Evolutionary conservation across 2,888 invertebrate species (phyloP).

Genomic region (Mycalesis mineus): DNA sequence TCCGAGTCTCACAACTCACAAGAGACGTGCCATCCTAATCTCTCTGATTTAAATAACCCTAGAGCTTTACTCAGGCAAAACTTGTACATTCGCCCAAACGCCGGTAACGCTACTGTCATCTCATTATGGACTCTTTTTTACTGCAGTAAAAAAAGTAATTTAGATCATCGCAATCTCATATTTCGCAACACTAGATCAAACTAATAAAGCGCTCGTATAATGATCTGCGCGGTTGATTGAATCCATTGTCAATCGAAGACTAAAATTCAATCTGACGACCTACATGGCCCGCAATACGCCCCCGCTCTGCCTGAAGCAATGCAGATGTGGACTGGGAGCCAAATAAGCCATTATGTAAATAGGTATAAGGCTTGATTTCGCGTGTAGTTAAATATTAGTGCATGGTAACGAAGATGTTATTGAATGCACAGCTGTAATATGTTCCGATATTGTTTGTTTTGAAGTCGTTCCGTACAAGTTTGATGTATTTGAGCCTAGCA

Average conservation of each 20-base stretch:
- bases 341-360: slow-evolving; percentile 38
- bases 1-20: too few relatives aligned
- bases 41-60: too few relatives aligned
- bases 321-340: slow-evolving; percentile 45
- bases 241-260: slow-evolving; percentile 51
- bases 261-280: slow-evolving; percentile 57
- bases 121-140: too few relatives aligned
- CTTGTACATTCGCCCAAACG: too few relatives aligned
- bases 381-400: slow-evolving; percentile 16
- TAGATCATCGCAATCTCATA: neutral
- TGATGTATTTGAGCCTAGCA: neutral
- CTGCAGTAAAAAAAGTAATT: neutral
- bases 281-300: slow-evolving; percentile 54
- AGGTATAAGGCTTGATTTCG: slow-evolving; percentile 37
- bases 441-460: slow-evolving; percentile 17
- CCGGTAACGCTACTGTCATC: too few relatives aligned
- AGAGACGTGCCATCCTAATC: too few relatives aligned
- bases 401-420: slow-evolving; percentile 35
- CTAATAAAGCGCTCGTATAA: slow-evolving; percentile 48
- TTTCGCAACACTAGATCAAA: slow-evolving; percentile 26
- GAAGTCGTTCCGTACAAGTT: slow-evolving; percentile 12
- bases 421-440: slow-evolving; percentile 36
- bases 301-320: slow-evolving; percentile 46
- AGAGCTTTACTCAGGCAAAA: too few relatives aligned
- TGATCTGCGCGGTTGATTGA: slow-evolving; percentile 52